Evolutionary conservation across 2,797 vertebrate species (phyloP).

Genomic region (Mustela erminea): DNA sequence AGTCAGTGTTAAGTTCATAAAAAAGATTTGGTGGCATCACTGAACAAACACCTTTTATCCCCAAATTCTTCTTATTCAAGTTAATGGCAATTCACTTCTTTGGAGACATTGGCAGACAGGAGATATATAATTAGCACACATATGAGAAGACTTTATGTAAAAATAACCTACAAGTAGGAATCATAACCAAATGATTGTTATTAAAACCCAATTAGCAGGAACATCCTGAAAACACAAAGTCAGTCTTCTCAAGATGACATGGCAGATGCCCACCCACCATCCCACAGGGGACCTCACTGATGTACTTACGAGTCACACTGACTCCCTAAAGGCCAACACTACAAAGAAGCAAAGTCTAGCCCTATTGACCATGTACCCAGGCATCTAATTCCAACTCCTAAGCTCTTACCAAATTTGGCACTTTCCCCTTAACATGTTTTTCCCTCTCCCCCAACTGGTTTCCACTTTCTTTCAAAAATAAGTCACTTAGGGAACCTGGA

Average conservation of each 20-base stretch:
- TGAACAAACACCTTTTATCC: neutral
- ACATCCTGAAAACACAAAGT: slow-evolving; percentile 2
- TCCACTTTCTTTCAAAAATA: slow-evolving; percentile 39
- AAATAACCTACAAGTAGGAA: slow-evolving; percentile 3
- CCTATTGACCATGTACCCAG: neutral
- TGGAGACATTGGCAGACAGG: neutral
- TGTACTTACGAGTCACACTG: neutral
- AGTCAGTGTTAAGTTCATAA: neutral
- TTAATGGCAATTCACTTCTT: neutral
- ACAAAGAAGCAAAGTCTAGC: neutral
- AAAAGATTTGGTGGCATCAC: neutral
- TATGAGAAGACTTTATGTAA: neutral
- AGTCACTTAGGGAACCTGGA: neutral
- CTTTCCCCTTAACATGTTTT: neutral
- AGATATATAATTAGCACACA: neutral
- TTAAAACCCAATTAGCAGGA: neutral
- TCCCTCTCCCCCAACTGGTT: neutral
- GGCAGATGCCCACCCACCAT: neutral
- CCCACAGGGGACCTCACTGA: neutral
- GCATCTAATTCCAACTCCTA: neutral
- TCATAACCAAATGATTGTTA: neutral
- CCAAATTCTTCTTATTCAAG: slow-evolving; percentile 10
- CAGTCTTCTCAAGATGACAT: neutral
- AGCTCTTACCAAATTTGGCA: neutral
- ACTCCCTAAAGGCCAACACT: neutral